Evolutionary conservation across 2,113 vertebrate species (phyloP).

Genomic region (Sebastes schlegelii): DNA sequence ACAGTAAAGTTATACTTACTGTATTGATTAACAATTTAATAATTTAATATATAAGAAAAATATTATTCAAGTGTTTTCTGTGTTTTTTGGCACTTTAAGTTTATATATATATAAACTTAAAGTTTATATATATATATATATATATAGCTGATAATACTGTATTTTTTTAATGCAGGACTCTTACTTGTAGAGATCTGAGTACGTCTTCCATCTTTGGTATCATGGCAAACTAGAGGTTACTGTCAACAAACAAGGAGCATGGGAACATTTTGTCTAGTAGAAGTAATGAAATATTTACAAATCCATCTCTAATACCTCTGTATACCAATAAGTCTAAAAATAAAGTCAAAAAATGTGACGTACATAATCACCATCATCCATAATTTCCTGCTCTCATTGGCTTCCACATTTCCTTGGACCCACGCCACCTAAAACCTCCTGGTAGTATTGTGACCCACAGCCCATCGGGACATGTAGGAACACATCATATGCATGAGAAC

Average conservation of each 20-base stretch:
- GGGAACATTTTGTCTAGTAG: constrained; percentile 9
- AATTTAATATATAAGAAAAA: no score
- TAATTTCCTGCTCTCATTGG: constrained; percentile 26
- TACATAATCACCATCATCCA: constrained; percentile 30
- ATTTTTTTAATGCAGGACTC: neutral
- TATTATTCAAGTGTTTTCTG: no score
- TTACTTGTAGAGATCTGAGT: neutral
- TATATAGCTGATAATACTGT: neutral
- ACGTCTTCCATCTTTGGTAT: neutral
- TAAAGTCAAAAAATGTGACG: constrained; percentile 17
- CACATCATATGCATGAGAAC: constrained; percentile 74
- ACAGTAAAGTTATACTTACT: no score
- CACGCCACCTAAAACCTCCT: constrained; percentile 51
- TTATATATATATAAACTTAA: no score
- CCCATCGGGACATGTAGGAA: constrained; percentile 59
- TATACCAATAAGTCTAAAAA: constrained; percentile 23
- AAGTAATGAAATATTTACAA: constrained; percentile 9
- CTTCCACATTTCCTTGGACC: constrained; percentile 13
- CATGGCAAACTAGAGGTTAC: neutral
- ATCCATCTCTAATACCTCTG: constrained; percentile 9
- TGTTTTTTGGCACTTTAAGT: no score
- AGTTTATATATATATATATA: no score
- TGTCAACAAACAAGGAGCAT: constrained; percentile 25
- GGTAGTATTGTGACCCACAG: constrained; percentile 56
- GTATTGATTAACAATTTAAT: no score